These are phyloP conservation scores for Camelus dromedarius DNA, from an alignment of 2,113 vertebrate genomes.

Conservation along the genomic window DNA sequence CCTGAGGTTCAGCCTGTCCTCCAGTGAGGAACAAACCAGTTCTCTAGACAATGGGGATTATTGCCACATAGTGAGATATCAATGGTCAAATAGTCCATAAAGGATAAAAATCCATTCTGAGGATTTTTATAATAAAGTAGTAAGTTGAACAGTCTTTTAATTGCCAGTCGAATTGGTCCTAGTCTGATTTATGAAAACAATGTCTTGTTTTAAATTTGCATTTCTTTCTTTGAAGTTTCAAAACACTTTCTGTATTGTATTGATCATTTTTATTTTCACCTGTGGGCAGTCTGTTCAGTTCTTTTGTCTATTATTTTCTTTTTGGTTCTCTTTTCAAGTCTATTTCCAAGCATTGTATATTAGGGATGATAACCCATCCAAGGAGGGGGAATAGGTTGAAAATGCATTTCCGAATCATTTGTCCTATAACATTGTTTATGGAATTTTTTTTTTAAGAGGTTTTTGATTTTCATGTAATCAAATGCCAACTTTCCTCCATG, in stretches of 20 bases:
- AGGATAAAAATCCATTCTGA: slow-evolving; percentile 1
- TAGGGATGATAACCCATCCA: background rate
- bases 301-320: background rate
- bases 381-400: background rate
- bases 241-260: background rate
- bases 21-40: background rate
- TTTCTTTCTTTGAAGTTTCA: slow-evolving; percentile 15
- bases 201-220: slow-evolving; percentile 27
- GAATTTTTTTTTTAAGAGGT: background rate
- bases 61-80: background rate
- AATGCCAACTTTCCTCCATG: background rate
- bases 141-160: background rate
- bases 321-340: background rate
- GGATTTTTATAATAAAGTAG: background rate
- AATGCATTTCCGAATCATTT: background rate
- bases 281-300: background rate
- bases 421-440: background rate
- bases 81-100: background rate
- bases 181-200: background rate
- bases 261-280: background rate
- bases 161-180: background rate
- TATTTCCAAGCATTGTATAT: background rate
- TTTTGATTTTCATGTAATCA: slow-evolving; percentile 23
- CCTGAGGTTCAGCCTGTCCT: background rate
- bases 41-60: background rate